Percentiles rank a stretch among this genome's conserved stretches.
Conservation (phyloP, 1,140 invertebrate species). For the Chlorops oryzae region DNA sequence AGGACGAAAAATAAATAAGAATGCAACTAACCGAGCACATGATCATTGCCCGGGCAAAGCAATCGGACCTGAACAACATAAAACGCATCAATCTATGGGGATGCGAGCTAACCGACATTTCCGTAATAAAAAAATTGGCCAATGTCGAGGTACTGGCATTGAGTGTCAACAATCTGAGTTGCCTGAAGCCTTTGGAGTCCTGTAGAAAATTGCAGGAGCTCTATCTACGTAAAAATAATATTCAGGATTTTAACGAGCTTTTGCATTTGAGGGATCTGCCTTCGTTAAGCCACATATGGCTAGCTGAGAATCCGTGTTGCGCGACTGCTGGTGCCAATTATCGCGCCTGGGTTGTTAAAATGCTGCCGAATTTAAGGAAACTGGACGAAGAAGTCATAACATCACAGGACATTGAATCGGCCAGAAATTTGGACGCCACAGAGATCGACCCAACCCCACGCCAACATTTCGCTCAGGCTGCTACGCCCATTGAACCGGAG, state of each 20-base stretch:
- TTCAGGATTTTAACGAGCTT: conserved; percentile 77
- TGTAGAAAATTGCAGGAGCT: conserved; percentile 83
- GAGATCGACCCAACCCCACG: no score
- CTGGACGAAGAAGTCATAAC: conserved; percentile 89
- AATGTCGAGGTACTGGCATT: conserved; percentile 75
- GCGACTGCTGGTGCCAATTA: conserved; percentile 69
- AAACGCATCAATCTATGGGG: conserved; percentile 90
- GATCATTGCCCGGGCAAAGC: conserved; percentile 81
- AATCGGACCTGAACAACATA: conserved; percentile 73
- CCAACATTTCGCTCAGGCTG: no score
- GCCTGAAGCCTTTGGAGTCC: conserved; percentile 76
- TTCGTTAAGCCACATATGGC: conserved; percentile 76
- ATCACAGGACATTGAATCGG: no score
- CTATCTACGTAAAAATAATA: conserved; percentile 89
- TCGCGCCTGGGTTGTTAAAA: conserved; percentile 74
- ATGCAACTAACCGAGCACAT: conserved; percentile 83
- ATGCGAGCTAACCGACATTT: conserved; percentile 72
- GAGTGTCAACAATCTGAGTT: conserved; percentile 86
- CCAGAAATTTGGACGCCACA: no score
- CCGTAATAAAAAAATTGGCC: conserved; percentile 65
- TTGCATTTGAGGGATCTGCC: conserved; percentile 72
- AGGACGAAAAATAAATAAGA: no score
- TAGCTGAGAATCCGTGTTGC: conserved; percentile 91
- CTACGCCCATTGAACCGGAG: no score
- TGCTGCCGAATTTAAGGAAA: conserved; percentile 83